phyloP scores from a whole-genome alignment of 2,888 invertebrate species.

The Amphipoea lucens region DNA sequence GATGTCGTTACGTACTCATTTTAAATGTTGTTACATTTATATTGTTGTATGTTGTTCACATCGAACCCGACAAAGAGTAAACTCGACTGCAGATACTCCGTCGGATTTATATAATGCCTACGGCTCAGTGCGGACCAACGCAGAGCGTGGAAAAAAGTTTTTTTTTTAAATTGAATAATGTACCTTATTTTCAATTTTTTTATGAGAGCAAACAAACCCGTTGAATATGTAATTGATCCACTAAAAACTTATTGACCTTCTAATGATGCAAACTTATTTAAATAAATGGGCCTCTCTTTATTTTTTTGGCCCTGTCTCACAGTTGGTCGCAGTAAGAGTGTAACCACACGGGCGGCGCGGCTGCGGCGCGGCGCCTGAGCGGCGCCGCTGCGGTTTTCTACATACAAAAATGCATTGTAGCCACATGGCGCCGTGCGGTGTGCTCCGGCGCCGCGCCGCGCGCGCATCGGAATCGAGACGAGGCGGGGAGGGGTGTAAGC shows the following conservation, averaged over 20 bases:
- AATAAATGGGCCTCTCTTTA: not conserved
- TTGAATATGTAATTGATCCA: no score
- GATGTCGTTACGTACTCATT: conserved; percentile 65
- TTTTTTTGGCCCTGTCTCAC: not conserved
- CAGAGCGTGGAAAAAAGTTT: not conserved
- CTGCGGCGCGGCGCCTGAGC: no score
- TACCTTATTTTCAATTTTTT: not conserved
- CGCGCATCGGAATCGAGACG: no score
- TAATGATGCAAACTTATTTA: no score
- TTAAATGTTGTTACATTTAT: conserved; percentile 64
- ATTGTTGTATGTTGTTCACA: conserved; percentile 37
- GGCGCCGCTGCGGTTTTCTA: no score
- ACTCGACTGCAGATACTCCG: conserved; percentile 9
- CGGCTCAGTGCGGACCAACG: not conserved
- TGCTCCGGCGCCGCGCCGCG: no score
- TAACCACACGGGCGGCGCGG: no score
- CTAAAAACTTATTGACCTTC: no score
- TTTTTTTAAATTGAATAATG: not conserved
- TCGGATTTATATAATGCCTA: conserved; percentile 30
- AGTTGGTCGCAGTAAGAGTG: no score
- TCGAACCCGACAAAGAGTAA: conserved; percentile 61
- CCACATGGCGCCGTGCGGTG: no score
- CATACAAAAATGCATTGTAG: no score
- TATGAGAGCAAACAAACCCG: not conserved
- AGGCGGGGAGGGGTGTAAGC: no score